Conservation (phyloP, 2,888 invertebrate species). For the Noctuana brunneofusca region DNA sequence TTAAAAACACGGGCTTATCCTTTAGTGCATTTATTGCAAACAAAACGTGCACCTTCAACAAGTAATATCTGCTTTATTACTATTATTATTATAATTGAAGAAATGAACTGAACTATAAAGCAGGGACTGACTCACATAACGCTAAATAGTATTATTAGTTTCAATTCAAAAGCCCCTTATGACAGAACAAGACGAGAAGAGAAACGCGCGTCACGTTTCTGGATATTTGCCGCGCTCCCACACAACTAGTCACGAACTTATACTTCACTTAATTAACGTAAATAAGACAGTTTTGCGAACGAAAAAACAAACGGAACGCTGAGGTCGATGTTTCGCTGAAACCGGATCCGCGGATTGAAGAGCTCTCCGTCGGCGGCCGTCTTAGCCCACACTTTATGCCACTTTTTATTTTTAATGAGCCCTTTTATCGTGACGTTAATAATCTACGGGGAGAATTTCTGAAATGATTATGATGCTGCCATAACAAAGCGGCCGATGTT, state of each 20-base stretch:
- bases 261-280: conserved; percentile 82
- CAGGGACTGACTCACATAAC: not conserved
- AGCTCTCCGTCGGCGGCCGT: conserved; percentile 46
- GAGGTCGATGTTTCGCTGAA: conserved; percentile 64
- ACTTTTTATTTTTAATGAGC: conserved; percentile 72
- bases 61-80: not conserved
- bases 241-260: conserved; percentile 80
- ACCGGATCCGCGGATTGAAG: conserved; percentile 67
- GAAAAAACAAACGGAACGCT: conserved; percentile 64
- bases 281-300: conserved; percentile 78
- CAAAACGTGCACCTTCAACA: not conserved
- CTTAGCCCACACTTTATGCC: conserved; percentile 68
- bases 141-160: conserved; percentile 30
- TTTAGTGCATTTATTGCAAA: not conserved
- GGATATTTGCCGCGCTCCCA: conserved; percentile 56
- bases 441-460: conserved; percentile 35
- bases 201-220: conserved; percentile 60
- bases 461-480: conserved; percentile 33
- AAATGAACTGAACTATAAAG: conserved; percentile 5
- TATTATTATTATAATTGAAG: conserved; percentile 10
- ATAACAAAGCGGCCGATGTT: conserved; percentile 23
- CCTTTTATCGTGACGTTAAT: conserved; percentile 49
- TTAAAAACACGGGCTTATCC: not conserved
- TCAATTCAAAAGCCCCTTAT: conserved; percentile 33
- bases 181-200: conserved; percentile 50